Base-by-base conservation (phyloP, 1,140 invertebrate genomes). In the Heliothis subflexa region DNA sequence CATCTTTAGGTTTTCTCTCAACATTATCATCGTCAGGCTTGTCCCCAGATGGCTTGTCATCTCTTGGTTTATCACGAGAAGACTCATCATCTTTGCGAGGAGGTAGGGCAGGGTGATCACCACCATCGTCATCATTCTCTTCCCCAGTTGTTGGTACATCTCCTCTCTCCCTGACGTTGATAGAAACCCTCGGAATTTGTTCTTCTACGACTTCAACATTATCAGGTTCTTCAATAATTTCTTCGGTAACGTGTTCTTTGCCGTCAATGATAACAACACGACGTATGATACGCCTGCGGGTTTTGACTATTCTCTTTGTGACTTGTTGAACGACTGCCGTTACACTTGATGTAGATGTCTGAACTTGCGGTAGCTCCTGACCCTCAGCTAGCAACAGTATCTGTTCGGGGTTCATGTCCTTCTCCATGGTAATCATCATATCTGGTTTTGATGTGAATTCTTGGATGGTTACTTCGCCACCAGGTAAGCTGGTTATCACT, bases 201-300 rank as follows among this genome's bases (percentile, higher is more conserved):
- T 97, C 96, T 89, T 97, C 97, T 52, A 96, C 96, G 4, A 97
- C 95, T 93, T 98, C 97, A 40, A 98, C 93, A 91, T 97, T 97
- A 86, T 98, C 97, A 21, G 97, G 97, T 93, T 98, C 97, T 91
- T 98, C 97, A 77, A 98, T 94, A 3, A 98, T 94, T 94, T 98
- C 97, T 93, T 98, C 97, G 11, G 96, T 97, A 0, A 97, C 96
- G 83, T 97, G 96, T 91, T 98, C 97, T 93, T 97, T 97, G 0
- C 97, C 97, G 90, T 98, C 97, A 73, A 98, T 96, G 10, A 98
- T 96, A 0, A 97, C 96, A 4, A 97, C 95, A 84, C 96, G 96
- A 68, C 97, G 95, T 54, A 97, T 97, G 59, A 97, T 97, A 84
- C 96, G 96, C 62, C 96, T 96, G 62, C 96, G 97, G 88, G 96